Base-by-base conservation (phyloP, 2,797 vertebrate genomes). In the Rousettus madagascariensis region DNA sequence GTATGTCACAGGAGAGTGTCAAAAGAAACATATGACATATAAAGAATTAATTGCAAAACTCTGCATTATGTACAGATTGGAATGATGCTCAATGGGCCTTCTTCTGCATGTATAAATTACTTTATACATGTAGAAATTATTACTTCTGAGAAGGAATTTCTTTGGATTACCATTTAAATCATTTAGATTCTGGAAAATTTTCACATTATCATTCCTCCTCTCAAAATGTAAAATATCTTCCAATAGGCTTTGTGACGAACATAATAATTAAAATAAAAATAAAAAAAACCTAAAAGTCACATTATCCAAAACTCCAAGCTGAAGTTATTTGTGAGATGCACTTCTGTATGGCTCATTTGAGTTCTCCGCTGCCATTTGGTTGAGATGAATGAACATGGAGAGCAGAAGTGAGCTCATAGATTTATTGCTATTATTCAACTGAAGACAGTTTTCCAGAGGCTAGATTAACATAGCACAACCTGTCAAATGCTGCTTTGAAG, bases 401-500 rank as follows among this genome's bases (percentile, higher is more conserved):
- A 65, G 22, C 43, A 49, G 59, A 65, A 61, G 6, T 5, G 89
- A 88, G 46, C 17, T 8, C 63, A 7, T n/a, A 89, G 63, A 66
- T 41, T 20, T 49, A 36, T 13, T 53, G 51, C 72, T 92, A 49
- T 93, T 80, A 86, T 63, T 92, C 91, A 91, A 19, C 28, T 6
- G 90, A 88, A 86, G 65, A 59, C 57, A n/a, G 59, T 59, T 51
- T 88, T 65, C 93, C 93, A 72, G 55, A 78, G 90, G 63, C 57
- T 59, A 38, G 72, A 82, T 59, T 79, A 88, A 28, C 77, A 63
- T 57, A 90, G 53, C 38, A 51, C 59, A 49, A 22, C 68, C 33
- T 79, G 36, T 43, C n/a, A 19, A 71, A 13, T 57, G 96, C 74
- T 36, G 30, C 93, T 97, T 57, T 75, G 74, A 95, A 96, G 85